Evolutionary conservation across 2,113 vertebrate genomes (phyloP), one percentile per base, ranked within the genome.

Genomic region (Euleptes europaea): DNA sequence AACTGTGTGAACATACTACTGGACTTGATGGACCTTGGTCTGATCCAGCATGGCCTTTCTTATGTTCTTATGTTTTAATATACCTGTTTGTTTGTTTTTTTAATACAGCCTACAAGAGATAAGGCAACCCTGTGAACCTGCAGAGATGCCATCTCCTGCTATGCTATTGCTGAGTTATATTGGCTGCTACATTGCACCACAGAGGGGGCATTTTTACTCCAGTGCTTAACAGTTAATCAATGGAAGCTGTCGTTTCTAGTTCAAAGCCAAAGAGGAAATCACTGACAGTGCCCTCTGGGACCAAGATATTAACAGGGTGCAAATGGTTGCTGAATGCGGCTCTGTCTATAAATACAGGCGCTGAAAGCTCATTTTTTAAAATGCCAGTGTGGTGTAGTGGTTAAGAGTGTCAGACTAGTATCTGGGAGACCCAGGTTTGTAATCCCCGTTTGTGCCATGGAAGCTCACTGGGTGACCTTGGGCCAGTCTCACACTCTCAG

Each of bases 161-260:
- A 0, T 5, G 6, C 1, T 11, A 33, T 35, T 4, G 19, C 21
- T 1, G 54, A 8, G 81, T 65, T 81, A 67, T 57, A 84, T 57
- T 57, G 28, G 75, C 33, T 78, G 84, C 2, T 63, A 66, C 26
- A 4, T 8, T 63, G 12, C 28, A 66, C 51, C 72, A 77, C 54
- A 89, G 40, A 1, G 54, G 14, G 49, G 83, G 5, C 31, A 72
- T 88, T 44, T 72, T 88, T 83, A 84, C 23, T 70, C 33, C 80
- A 54, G 12, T 15, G 42, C 57, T 78, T 69, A 88, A 13, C 0
- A 0, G 47, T 88, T 89, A 82, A 77, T 80, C 85, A 87, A 89
- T 80, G 38, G 60, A 82, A 5, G 1, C 17, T 42, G n/a, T 69
- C n/a, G 31, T 31, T 88, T 90, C 60, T 19, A 28, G 60, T 63